Evolutionary conservation across 1,140 invertebrate genomes (phyloP).

Genomic region (Stenopsyche tienmushanensis): DNA sequence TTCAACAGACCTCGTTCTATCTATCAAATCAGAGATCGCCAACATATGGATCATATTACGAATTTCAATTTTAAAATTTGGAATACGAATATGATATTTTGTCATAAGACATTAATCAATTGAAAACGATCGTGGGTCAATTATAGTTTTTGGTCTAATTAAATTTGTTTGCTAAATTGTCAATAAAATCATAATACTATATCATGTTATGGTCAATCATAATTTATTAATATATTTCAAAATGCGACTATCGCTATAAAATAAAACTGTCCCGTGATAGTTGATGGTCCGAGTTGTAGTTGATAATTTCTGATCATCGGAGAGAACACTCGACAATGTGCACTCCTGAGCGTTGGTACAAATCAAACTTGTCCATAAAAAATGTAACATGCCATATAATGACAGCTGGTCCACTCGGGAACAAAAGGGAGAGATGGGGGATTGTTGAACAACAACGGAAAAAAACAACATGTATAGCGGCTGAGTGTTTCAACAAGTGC

Average conservation of each 20-base stretch:
- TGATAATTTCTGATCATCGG: conserved; percentile 3
- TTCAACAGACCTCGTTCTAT: conserved; percentile 12
- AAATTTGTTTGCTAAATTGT: too few species aligned
- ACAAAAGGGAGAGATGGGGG: conserved; percentile 56
- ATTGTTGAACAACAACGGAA: conserved; percentile 56
- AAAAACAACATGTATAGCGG: conserved; percentile 50
- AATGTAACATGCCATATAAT: conserved; percentile 59
- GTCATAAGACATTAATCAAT: too few species aligned
- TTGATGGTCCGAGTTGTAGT: background rate
- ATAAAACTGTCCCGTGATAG: too few species aligned
- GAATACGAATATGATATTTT: too few species aligned
- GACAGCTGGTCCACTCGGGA: conserved; percentile 60
- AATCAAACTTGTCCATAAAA: conserved; percentile 51
- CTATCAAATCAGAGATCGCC: background rate
- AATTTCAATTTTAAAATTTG: too few species aligned
- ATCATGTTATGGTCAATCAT: too few species aligned
- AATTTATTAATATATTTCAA: too few species aligned
- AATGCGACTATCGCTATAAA: too few species aligned
- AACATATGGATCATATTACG: background rate
- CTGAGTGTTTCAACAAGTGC: conserved; percentile 36
- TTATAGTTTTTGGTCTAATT: too few species aligned
- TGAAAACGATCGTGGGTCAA: too few species aligned
- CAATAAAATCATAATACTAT: too few species aligned
- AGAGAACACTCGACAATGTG: conserved; percentile 11
- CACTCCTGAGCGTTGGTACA: conserved; percentile 14